Evolutionary conservation across 92 coral and sea anemone species (phyloP).

Genomic region (Zoanthus solanderi): DNA sequence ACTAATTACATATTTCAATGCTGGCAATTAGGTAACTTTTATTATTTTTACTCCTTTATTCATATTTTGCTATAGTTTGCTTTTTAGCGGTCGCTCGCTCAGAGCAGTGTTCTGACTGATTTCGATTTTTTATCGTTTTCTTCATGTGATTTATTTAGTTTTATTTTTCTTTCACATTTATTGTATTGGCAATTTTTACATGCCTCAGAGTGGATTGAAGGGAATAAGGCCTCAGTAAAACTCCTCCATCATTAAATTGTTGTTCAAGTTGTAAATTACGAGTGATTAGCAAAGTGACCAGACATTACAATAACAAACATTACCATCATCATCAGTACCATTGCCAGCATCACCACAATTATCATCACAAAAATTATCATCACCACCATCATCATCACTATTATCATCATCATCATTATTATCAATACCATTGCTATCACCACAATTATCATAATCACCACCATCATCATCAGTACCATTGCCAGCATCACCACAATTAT

Average conservation of each 20-base stretch:
- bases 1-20: background rate
- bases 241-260: background rate
- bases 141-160: background rate
- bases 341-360: no score
- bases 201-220: background rate
- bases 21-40: background rate
- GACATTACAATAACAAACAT: no score
- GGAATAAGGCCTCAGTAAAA: background rate
- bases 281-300: background rate
- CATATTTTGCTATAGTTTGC: background rate
- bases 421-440: no score
- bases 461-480: no score
- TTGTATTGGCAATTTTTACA: background rate
- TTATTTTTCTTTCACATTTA: background rate
- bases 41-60: background rate
- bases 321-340: no score
- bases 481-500: no score
- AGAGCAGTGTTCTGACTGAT: background rate
- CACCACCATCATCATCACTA: no score
- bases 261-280: background rate
- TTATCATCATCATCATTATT: no score
- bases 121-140: background rate
- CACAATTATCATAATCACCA: no score
- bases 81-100: background rate
- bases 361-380: no score